These are phyloP conservation scores for Drosophila dives DNA, from an alignment of 2,888 invertebrate species.

Conservation along the genomic window DNA sequence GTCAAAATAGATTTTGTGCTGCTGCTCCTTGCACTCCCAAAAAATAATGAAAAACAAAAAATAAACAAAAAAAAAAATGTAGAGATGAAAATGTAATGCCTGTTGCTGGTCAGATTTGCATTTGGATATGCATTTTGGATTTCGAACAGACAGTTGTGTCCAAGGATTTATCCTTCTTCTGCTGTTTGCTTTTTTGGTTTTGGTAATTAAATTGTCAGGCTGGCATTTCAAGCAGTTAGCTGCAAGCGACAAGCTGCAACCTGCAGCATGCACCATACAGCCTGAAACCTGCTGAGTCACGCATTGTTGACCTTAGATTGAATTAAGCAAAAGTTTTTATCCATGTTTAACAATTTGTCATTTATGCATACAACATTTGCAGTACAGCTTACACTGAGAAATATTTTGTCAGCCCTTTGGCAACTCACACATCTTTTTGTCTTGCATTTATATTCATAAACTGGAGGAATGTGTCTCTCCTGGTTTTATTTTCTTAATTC, in stretches of 20 bases:
- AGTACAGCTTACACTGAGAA: slow-evolving; percentile 1
- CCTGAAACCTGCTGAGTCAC: slow-evolving; percentile 39
- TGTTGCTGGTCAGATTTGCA: slow-evolving; percentile 44
- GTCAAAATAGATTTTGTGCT: slow-evolving; percentile 57
- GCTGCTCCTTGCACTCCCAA: background rate
- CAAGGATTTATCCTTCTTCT: slow-evolving; percentile 30
- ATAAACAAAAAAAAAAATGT: slow-evolving; percentile 21
- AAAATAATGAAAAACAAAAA: background rate
- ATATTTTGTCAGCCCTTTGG: background rate
- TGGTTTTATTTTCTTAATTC: background rate
- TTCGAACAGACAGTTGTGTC: slow-evolving; percentile 42
- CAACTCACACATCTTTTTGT: background rate
- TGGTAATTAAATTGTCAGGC: slow-evolving; percentile 76
- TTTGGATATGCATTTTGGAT: slow-evolving; percentile 19
- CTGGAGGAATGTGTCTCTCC: background rate
- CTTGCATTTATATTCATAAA: background rate
- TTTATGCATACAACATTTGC: slow-evolving; percentile 24
- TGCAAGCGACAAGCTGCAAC: slow-evolving; percentile 13
- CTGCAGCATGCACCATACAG: slow-evolving; percentile 21
- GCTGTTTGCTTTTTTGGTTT: slow-evolving; percentile 31
- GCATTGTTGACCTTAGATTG: slow-evolving; percentile 71
- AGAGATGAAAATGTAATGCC: slow-evolving; percentile 58
- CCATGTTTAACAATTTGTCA: slow-evolving; percentile 40
- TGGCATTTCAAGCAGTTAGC: slow-evolving; percentile 26
- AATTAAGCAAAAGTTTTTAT: slow-evolving; percentile 51